Evolutionary conservation across 37 sponge, comb jelly and placozoan genomes (phyloP).

Genomic region (Cliona cf. orientalis): DNA sequence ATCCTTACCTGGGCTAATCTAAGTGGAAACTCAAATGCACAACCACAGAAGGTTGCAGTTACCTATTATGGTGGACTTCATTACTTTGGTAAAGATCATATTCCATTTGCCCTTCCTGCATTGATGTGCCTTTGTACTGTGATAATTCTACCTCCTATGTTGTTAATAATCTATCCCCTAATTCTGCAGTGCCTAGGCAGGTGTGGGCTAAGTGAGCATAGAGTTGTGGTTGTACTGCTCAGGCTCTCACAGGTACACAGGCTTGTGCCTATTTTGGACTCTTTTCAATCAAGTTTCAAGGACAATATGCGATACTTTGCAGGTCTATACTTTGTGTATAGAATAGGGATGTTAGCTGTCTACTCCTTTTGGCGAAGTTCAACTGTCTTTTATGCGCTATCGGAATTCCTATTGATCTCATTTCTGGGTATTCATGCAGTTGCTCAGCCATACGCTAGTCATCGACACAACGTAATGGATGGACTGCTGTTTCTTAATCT

Average conservation of each 20-base stretch:
- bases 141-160: constrained; percentile 3
- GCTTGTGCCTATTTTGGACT: constrained; percentile 9
- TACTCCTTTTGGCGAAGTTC: neutral
- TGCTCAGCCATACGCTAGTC: constrained; percentile 2
- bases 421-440: neutral
- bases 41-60: neutral
- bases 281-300: constrained; percentile 12
- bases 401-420: neutral
- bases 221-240: neutral
- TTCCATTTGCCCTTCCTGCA: constrained; percentile 33
- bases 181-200: neutral
- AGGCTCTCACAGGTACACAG: neutral
- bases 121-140: neutral
- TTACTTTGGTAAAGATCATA: neutral
- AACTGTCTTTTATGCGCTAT: neutral
- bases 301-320: constrained; percentile 9
- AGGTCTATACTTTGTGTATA: constrained; percentile 11
- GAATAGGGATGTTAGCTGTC: neutral
- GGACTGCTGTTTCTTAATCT: constrained; percentile 1
- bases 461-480: constrained; percentile 7
- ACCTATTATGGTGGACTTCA: constrained; percentile 27
- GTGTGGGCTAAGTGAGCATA: constrained; percentile 14
- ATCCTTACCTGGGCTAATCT: neutral
- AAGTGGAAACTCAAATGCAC: neutral
- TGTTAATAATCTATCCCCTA: constrained; percentile 25